phyloP scores from a whole-genome alignment of 1,140 invertebrate genomes.

The Drosophila sulfurigaster region DNA sequence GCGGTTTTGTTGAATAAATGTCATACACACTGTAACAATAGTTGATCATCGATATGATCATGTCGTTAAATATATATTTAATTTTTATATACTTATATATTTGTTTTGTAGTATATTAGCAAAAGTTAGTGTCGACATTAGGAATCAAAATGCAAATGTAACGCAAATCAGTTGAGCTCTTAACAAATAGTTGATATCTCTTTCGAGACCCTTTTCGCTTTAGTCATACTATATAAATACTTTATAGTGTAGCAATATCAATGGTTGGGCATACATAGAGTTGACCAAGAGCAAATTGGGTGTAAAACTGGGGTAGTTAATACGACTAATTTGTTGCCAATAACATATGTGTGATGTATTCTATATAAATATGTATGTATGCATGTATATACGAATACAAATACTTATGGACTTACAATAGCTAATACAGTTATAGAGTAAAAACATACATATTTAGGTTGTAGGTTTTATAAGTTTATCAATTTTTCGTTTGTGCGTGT shows the following conservation, averaged over 20 bases:
- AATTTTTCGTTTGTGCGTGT: constrained; percentile 53
- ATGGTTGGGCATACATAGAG: constrained; percentile 34
- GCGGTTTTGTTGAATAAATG: constrained; percentile 56
- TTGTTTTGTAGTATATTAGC: constrained; percentile 29
- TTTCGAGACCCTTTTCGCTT: background rate
- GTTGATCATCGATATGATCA: constrained; percentile 35
- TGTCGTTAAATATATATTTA: constrained; percentile 20
- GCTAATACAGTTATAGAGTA: constrained; percentile 65
- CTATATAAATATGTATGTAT: constrained; percentile 22
- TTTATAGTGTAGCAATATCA: constrained; percentile 39
- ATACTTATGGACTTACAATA: constrained; percentile 49
- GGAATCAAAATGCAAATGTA: constrained; percentile 52
- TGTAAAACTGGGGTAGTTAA: constrained; percentile 50
- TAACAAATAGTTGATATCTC: constrained; percentile 23
- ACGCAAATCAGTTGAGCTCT: constrained; percentile 32
- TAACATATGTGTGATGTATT: constrained; percentile 51
- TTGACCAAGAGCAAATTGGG: constrained; percentile 53
- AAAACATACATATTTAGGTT: constrained; percentile 57
- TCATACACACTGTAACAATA: constrained; percentile 73
- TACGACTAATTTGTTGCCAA: constrained; percentile 64
- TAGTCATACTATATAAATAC: background rate
- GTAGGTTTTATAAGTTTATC: constrained; percentile 25
- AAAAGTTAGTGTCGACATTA: constrained; percentile 37
- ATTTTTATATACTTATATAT: constrained; percentile 26
- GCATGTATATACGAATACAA: constrained; percentile 52